Evolutionary conservation across 2,888 invertebrate species (phyloP), one percentile per base, ranked within the genome.

Genomic region (Myathropa florea): DNA sequence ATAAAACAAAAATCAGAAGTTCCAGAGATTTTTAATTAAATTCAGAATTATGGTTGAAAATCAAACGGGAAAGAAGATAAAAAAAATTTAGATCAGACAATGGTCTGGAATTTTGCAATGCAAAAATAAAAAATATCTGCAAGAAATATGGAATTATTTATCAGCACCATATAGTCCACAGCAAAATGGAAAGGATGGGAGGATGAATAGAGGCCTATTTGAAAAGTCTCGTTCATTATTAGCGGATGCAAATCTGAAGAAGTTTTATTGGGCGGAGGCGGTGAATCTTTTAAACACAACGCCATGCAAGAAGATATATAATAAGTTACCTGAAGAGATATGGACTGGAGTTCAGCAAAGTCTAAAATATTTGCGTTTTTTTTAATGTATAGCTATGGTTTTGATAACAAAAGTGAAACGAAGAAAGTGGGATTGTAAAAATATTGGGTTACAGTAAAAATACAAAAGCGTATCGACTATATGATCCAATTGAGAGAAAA

Each of bases 121-220:
- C 36, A 18, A 23, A 71, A 28, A 61, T 30, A 21, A 24, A 61
- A 39, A 28, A 24, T 6, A 36, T 36, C 10, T 70, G 70, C 7
- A 12, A 14, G 30, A 30, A 57, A 57, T 55, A 14, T 30, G 68
- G 68, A 1, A 68, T 57, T 23, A 12, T 36, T 33, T 23, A 0
- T 68, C 57, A 33, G 57, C 68, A 33, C 57, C 57, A 1, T 68
- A 68, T 23, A 68, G 23, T 1, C 68, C 68, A n/a, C n/a, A n/a
- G n/a, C n/a, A n/a, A n/a, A n/a, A n/a, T n/a, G n/a, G n/a, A n/a
- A n/a, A n/a, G n/a, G n/a, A n/a, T n/a, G n/a, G n/a, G n/a, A n/a
- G n/a, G n/a, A n/a, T n/a, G n/a, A n/a, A n/a, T n/a, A n/a, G n/a
- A n/a, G n/a, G n/a, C n/a, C n/a, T n/a, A n/a, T n/a, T n/a, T n/a